Base-by-base conservation (phyloP, 2,888 invertebrate species). In the Maniola hyperantus region DNA sequence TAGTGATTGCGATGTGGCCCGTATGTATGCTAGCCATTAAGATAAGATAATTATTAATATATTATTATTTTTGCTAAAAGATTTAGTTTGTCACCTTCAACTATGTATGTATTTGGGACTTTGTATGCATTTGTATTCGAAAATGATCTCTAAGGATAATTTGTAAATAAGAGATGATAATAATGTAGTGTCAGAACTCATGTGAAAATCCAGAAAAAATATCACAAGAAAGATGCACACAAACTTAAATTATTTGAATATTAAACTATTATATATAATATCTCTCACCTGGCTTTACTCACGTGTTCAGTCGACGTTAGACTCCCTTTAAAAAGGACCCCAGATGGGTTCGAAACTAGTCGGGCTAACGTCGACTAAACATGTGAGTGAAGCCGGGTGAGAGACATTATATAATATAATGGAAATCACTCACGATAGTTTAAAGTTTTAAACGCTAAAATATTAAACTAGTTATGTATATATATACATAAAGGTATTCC, bases 131-230 rank as follows among this genome's bases (percentile, higher is more conserved):
- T 71, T 68, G 8, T 20, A 63, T 62, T 64, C 59, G n/a, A 66
- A 64, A 53, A 51, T 71, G 62, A 68, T 71, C 65, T 68, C 64
- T 63, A 33, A 58, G 18, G 36, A 60, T 54, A 26, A 59, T 20
- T 42, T 66, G 66, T 70, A 66, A 68, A 68, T 68, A 66, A 61
- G 61, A 67, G 51, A 46, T 39, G 61, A 46, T 58, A 61, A 63
- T 50, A 55, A 20, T 50, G 10, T 58, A 15, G 26, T 70, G 65
- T 70, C 63, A 50, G 64, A 65, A 58, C 36, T 33, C 33, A 48
- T 39, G 20, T 57, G 13, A 20, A 57, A 42, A 7, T 42, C 20
- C 13, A 20, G 39, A 57, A 10, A 39, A 61, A 64, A 53, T 50
- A 61, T 26, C 44, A 46, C 15, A 7, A 50, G 13, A 48, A 39